Conservation (phyloP, 92 coral and sea anemone genomes). For the Palythoa grandiflora region DNA sequence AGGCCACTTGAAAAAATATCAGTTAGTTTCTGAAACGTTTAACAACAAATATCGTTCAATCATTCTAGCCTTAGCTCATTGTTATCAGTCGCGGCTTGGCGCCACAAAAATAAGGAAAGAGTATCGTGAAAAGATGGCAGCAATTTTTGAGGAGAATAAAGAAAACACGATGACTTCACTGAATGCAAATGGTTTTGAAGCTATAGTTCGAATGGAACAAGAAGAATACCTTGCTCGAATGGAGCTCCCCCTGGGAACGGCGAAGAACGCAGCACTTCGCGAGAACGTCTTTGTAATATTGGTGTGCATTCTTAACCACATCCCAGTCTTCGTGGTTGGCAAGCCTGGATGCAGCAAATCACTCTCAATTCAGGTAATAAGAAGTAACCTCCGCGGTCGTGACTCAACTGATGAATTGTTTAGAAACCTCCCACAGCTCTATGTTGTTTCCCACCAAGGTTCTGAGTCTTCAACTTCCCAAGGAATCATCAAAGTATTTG, state of each 20-base stretch:
- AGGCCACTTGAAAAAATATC: conserved; percentile 37
- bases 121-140: conserved; percentile 69
- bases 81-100: conserved; percentile 92
- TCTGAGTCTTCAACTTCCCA: conserved; percentile 98
- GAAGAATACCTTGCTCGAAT: conserved; percentile 94
- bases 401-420: conserved; percentile 87
- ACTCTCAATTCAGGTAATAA: conserved; percentile 92
- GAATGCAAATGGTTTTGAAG: conserved; percentile 64
- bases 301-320: conserved; percentile 92
- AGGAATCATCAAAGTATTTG: conserved; percentile 95
- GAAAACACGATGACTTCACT: not conserved
- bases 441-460: conserved; percentile 95
- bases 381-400: conserved; percentile 93
- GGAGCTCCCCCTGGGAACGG: conserved; percentile 98
- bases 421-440: conserved; percentile 87
- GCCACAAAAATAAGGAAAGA: conserved; percentile 65
- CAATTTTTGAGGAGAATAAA: conserved; percentile 50
- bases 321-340: conserved; percentile 97
- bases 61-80: conserved; percentile 92
- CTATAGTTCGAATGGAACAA: conserved; percentile 89
- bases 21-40: conserved; percentile 23
- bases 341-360: conserved; percentile 99
- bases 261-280: conserved; percentile 95
- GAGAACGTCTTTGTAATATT: conserved; percentile 96
- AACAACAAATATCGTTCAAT: conserved; percentile 44